Evolutionary conservation across 2,797 vertebrate genomes (phyloP).

Genomic region (Hybognathus amarus): DNA sequence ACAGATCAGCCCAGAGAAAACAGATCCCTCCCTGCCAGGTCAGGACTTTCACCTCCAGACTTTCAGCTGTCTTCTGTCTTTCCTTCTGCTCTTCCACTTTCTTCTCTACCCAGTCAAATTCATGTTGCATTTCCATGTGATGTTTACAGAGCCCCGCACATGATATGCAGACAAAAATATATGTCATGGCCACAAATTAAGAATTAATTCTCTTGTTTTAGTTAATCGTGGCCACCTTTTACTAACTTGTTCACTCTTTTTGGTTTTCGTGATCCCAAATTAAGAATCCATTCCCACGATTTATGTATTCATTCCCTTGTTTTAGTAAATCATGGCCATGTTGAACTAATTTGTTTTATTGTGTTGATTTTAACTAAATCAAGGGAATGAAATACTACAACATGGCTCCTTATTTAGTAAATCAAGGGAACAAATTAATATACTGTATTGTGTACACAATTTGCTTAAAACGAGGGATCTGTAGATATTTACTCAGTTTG

Average conservation of each 20-base stretch:
- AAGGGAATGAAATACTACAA: too few relatives aligned
- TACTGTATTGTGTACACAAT: not conserved
- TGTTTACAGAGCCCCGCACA: not conserved
- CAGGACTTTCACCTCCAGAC: not conserved
- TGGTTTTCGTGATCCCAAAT: too few relatives aligned
- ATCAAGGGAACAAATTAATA: too few relatives aligned
- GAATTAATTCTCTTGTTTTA: too few relatives aligned
- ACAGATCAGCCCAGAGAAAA: slow-evolving; percentile 86
- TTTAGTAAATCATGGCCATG: too few relatives aligned
- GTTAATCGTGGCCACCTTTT: too few relatives aligned
- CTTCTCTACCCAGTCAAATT: not conserved
- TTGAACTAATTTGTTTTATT: too few relatives aligned
- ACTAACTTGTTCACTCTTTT: too few relatives aligned
- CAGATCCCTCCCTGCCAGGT: slow-evolving; percentile 94
- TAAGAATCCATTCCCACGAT: too few relatives aligned
- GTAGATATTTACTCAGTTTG: not conserved
- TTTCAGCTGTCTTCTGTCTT: not conserved
- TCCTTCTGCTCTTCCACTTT: not conserved
- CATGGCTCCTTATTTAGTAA: too few relatives aligned
- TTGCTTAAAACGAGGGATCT: not conserved
- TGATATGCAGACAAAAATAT: not conserved
- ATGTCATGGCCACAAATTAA: not conserved
- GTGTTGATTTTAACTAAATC: too few relatives aligned
- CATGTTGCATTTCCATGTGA: not conserved
- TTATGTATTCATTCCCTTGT: too few relatives aligned